Evolutionary conservation across 2,113 vertebrate genomes (phyloP).

Genomic region (Archocentrus centrarchus): DNA sequence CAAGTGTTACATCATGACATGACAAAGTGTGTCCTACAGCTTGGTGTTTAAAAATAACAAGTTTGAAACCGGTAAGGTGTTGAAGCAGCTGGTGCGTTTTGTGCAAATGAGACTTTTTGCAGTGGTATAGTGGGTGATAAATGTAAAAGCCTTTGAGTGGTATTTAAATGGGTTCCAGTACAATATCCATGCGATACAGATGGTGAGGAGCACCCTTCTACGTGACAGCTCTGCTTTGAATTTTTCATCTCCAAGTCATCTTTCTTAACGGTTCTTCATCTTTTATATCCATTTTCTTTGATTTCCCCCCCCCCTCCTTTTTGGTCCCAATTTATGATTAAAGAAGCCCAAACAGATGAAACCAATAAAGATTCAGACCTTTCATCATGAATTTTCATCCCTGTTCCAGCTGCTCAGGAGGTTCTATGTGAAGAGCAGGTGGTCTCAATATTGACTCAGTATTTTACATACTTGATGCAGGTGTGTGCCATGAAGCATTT

Average conservation of each 20-base stretch:
- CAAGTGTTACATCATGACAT: background rate
- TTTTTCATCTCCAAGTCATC: conserved; percentile 2
- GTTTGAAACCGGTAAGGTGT: too few species aligned
- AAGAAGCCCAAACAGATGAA: conserved; percentile 35
- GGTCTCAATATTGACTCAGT: conserved; percentile 13
- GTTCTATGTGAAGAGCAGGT: conserved; percentile 19
- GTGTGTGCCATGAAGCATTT: conserved; percentile 8
- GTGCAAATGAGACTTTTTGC: too few species aligned
- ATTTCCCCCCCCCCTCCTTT: background rate
- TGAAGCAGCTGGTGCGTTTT: too few species aligned
- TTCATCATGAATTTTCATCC: conserved; percentile 20
- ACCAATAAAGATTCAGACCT: conserved; percentile 39
- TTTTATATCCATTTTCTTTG: conserved; percentile 7
- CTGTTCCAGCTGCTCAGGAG: conserved; percentile 10
- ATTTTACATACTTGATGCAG: conserved; percentile 15
- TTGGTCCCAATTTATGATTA: conserved; percentile 23
- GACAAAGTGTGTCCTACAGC: background rate
- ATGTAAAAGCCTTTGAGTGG: background rate
- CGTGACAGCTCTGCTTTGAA: background rate
- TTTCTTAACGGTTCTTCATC: background rate
- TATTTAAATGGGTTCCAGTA: background rate
- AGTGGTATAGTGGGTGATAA: background rate
- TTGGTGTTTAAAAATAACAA: background rate
- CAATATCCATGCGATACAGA: background rate
- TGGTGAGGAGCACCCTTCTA: background rate